phyloP scores from a whole-genome alignment of 1,140 invertebrate genomes.

The Brachionus sp. region DNA sequence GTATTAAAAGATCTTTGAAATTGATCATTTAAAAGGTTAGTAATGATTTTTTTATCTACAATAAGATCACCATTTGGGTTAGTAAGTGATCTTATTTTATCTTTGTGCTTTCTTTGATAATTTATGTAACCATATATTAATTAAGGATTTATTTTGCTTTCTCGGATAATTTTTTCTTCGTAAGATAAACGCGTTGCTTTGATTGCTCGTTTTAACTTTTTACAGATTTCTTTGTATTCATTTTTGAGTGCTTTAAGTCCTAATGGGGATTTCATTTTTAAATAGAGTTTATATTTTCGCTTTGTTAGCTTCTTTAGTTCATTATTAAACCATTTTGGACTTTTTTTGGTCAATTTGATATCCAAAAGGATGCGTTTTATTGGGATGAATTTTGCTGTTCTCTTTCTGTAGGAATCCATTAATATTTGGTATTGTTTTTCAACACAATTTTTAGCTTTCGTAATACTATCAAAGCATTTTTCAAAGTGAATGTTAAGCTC shows the following conservation, averaged over 20 bases:
- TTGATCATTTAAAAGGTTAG: too few species aligned
- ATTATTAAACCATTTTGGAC: not conserved
- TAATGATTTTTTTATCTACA: too few species aligned
- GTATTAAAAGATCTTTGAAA: too few species aligned
- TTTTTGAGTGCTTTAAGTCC: not conserved
- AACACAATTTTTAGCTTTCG: too few species aligned
- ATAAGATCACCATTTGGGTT: too few species aligned
- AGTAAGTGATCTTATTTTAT: not conserved
- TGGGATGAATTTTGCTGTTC: too few species aligned
- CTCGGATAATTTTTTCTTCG: not conserved
- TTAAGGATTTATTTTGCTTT: not conserved
- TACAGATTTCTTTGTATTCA: not conserved
- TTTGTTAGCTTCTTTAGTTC: not conserved
- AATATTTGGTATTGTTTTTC: too few species aligned
- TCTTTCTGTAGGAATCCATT: too few species aligned
- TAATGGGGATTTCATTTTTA: not conserved
- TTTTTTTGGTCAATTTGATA: not conserved
- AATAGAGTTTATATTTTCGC: not conserved
- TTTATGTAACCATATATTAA: not conserved
- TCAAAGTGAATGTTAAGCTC: too few species aligned
- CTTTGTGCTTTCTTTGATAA: not conserved
- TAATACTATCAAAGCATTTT: too few species aligned
- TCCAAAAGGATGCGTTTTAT: too few species aligned
- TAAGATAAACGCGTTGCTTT: not conserved
- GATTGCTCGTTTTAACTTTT: not conserved